Evolutionary conservation across 92 coral and sea anemone species (phyloP), one percentile per base, ranked within the genome.

Genomic region (Nematostella vectensis): DNA sequence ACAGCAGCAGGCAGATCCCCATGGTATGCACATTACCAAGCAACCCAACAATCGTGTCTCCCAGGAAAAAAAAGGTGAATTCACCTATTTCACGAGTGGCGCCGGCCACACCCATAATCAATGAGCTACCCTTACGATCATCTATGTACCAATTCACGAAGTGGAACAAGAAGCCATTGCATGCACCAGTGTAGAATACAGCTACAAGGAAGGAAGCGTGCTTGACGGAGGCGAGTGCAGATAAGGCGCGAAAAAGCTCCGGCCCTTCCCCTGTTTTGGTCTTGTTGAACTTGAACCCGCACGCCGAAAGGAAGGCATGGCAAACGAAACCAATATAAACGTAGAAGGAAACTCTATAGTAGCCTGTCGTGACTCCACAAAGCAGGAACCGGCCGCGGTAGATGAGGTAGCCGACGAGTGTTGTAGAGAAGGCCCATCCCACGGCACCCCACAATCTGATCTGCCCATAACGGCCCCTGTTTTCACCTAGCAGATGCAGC

Each of bases 141-240:
- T 91, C 95, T 17, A 91, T 78, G 59, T 65, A 81, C 98, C 98
- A 91, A 78, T 85, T 85, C n/a, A 91, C 95, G 23, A 81, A 91
- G 48, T 91, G 94, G 49, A 91, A 74, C 55, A 91, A 65, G 33
- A 85, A 74, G 19, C 98, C 98, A 36, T 74, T 83, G 43, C 95
- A 85, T 18, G 64, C 50, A n/a, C 98, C 98, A 1, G 80, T 75
- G 62, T 69, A 85, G 16, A 82, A 63, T 12, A 84, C 76, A 11
- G 82, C 81, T 45, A 74, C 20, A 6, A 91, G 68, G 67, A 85
- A 91, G 15, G 75, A 55, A 15, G 60, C 31, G 52, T 85, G 88
- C 20, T 72, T 68, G 27, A 56, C 23, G 44, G 61, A 69, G 18
- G 69, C 52, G 24, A 89, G 65, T 4, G 62, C 63, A 20, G 68